phyloP scores from a whole-genome alignment of 2,888 invertebrate genomes.

The Cephus sareptanus region DNA sequence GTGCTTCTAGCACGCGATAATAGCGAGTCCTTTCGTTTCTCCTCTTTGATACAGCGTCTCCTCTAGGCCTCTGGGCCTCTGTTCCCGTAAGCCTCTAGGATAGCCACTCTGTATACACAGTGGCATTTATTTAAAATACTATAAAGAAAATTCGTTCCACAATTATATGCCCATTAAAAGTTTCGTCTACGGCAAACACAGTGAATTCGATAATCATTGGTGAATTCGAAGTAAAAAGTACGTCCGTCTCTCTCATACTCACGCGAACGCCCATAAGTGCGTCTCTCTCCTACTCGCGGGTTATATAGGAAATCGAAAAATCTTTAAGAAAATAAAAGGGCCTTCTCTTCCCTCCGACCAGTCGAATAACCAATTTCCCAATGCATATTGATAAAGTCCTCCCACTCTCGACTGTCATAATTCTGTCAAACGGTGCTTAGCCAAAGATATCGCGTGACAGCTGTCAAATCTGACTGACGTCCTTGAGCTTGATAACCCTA shows the following conservation, averaged over 20 bases:
- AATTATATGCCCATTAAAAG: neutral
- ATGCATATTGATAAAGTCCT: neutral
- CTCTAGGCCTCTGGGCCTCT: neutral
- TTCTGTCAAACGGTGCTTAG: neutral
- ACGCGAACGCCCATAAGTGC: neutral
- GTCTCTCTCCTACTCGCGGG: neutral
- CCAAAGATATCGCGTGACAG: neutral
- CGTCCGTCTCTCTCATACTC: neutral
- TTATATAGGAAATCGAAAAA: neutral
- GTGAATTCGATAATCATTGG: neutral
- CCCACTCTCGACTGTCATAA: neutral
- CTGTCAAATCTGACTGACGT: neutral
- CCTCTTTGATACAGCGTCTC: neutral
- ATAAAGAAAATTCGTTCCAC: neutral
- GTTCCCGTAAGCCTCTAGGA: neutral
- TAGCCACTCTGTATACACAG: neutral
- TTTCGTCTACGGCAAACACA: neutral
- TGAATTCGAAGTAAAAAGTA: neutral
- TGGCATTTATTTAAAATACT: neutral
- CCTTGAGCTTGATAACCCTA: neutral
- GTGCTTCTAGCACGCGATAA: conserved; percentile 15
- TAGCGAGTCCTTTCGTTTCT: neutral
- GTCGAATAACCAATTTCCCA: neutral
- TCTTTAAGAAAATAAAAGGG: neutral
- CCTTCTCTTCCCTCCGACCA: neutral